Evolutionary conservation across 2,797 vertebrate genomes (phyloP), one percentile per base, ranked within the genome.

Genomic region (Takifugu rubripes): DNA sequence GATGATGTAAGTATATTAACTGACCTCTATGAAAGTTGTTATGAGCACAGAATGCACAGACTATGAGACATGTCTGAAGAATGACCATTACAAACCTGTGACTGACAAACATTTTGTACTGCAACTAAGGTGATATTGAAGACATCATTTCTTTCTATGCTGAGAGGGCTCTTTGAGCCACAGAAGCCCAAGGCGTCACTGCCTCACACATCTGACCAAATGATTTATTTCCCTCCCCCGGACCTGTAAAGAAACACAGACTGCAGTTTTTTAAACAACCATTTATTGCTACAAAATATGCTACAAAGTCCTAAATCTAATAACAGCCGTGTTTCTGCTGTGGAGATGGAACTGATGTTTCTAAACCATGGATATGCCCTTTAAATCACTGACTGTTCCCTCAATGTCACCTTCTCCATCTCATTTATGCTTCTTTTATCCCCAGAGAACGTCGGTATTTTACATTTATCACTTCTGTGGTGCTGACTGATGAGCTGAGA

Each of bases 251-350:
- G 66, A 29, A 25, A 71, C 64, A 66, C 14, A 12, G 63, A 68
- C 60, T 73, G 66, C 66, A 53, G 50, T 65, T 72, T 40, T 69
- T 63, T 53, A 81, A 83, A 73, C 57, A 64, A 68, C 61, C 59
- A 69, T 84, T 84, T 84, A 64, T 55, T 66, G 74, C 65, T 75
- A 72, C 47, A 57, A 76, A 82, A 83, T 78, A 64, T 50, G 48
- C 21, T 21, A 53, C 46, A 71, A 40, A 61, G 61, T 62, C 51
- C 2, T 1, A n/a, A 40, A 50, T 54, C 54, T 57, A n/a, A 44
- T 9, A 44, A 1, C 15, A 2, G 49, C 40, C 47, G 7, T n/a
- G 16, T 44, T 44, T 17, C 43, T 44, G 43, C 43, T 44, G 12
- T 43, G 12, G 42, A 43, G 42, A 14, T 43, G 15, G 6, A 43